phyloP scores from a whole-genome alignment of 2,797 vertebrate genomes.

The Chaetophractus vellerosus region DNA sequence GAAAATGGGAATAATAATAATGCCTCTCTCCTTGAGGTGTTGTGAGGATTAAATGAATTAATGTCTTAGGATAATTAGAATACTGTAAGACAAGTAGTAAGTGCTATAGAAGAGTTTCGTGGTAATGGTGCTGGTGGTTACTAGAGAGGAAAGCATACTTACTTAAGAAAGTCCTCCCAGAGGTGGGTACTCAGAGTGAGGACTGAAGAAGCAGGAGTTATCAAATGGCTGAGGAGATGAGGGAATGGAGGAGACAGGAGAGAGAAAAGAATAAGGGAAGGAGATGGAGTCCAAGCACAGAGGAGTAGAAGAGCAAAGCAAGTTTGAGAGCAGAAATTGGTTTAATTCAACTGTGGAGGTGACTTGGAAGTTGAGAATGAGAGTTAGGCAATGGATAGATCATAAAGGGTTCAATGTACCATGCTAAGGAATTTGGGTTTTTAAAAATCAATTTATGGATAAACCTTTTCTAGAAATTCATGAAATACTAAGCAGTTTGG shows the following conservation, averaged over 20 bases:
- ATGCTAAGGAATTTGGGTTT: conserved; percentile 16
- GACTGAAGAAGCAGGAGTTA: background rate
- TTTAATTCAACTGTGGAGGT: background rate
- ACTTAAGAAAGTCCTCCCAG: background rate
- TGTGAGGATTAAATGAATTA: background rate
- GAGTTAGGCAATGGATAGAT: background rate
- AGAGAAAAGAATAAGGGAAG: background rate
- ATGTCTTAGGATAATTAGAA: no score
- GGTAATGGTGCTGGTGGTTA: background rate
- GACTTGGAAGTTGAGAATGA: background rate
- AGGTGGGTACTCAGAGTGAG: background rate
- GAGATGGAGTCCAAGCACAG: background rate
- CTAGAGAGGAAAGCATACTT: background rate
- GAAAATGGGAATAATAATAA: background rate
- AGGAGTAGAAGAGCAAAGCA: no score
- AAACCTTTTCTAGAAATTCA: conserved; percentile 23
- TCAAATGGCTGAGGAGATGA: background rate
- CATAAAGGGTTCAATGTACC: background rate
- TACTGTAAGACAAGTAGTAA: background rate
- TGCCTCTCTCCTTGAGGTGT: background rate
- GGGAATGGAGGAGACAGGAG: no score
- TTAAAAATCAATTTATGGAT: conserved; percentile 5
- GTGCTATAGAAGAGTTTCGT: background rate
- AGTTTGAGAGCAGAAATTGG: background rate
- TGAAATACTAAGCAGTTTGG: background rate